These are phyloP conservation scores for Esox masquinongy DNA, from an alignment of 2,797 vertebrate genomes.

Conservation along the genomic window DNA sequence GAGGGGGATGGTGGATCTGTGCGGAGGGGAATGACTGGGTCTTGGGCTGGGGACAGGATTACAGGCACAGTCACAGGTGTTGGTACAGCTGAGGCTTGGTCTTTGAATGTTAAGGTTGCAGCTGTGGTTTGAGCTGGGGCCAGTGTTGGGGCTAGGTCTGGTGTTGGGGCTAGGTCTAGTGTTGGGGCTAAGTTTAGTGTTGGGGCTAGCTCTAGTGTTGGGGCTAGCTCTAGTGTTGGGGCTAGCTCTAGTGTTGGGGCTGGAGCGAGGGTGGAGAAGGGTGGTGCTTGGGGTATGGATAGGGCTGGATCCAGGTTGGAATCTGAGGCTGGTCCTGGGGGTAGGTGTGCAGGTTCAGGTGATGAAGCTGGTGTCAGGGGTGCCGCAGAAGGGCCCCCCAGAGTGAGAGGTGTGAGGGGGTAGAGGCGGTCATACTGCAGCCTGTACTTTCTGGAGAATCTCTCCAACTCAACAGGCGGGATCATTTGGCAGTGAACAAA, in stretches of 20 bases:
- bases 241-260: constrained; percentile 35
- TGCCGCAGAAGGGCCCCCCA: constrained; percentile 58
- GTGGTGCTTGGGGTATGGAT: constrained; percentile 62
- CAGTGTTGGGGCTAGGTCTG: constrained; percentile 64
- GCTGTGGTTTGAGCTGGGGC: constrained; percentile 65
- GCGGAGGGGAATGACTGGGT: constrained; percentile 46
- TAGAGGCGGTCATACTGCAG: constrained; percentile 94
- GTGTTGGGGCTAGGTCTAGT: too few relatives aligned
- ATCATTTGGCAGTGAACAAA: constrained; percentile 92
- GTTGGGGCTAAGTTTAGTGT: constrained; percentile 58
- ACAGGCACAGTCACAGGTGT: too few relatives aligned
- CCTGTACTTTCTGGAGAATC: constrained; percentile 94
- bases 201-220: constrained; percentile 53
- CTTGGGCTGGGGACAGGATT: constrained; percentile 39
- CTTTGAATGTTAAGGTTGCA: constrained; percentile 37
- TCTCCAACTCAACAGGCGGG: constrained; percentile 89
- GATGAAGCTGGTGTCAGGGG: constrained; percentile 71
- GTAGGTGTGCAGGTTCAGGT: constrained; percentile 69
- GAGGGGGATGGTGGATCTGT: constrained; percentile 62
- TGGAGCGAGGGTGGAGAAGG: constrained; percentile 40
- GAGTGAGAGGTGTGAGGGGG: constrained; percentile 82
- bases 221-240: constrained; percentile 9
- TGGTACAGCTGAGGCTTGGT: neutral
- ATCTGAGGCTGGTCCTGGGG: constrained; percentile 74
- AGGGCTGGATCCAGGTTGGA: constrained; percentile 72